Conservation (phyloP, 2,113 vertebrate species). For the Ovibos moschatus region DNA sequence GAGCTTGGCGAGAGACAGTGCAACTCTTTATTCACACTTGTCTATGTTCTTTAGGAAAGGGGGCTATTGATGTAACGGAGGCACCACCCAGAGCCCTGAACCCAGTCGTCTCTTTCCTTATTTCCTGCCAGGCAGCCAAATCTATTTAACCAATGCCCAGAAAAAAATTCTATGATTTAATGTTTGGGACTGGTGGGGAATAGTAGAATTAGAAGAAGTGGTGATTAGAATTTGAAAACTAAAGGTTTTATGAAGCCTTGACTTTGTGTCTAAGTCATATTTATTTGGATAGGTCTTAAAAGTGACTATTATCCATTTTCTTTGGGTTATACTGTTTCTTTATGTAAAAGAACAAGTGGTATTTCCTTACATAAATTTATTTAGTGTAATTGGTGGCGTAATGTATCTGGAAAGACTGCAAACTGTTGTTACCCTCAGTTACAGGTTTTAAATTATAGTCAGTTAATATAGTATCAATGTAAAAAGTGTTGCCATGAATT, state of each 20-base stretch:
- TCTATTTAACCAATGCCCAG: slow-evolving; percentile 42
- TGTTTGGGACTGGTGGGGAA: slow-evolving; percentile 19
- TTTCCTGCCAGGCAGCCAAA: slow-evolving; percentile 51
- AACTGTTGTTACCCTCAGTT: neutral
- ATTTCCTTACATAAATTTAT: slow-evolving; percentile 26
- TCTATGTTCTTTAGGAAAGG: slow-evolving; percentile 16
- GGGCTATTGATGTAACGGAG: slow-evolving; percentile 12
- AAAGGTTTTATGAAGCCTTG: slow-evolving; percentile 27
- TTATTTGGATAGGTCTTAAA: slow-evolving; percentile 27
- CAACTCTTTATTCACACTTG: slow-evolving; percentile 29
- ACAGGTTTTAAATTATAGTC: slow-evolving; percentile 11
- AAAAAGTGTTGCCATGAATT: neutral
- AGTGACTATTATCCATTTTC: neutral
- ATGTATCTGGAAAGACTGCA: neutral
- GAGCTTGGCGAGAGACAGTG: slow-evolving; percentile 37
- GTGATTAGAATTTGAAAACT: slow-evolving; percentile 37
- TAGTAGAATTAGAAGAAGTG: neutral
- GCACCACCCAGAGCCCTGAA: slow-evolving; percentile 19
- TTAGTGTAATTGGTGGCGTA: neutral
- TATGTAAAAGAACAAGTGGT: neutral
- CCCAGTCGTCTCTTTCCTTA: neutral
- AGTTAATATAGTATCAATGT: neutral
- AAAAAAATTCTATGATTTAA: slow-evolving; percentile 46
- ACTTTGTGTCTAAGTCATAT: slow-evolving; percentile 3
- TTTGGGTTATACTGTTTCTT: neutral